Evolutionary conservation across 2,888 invertebrate genomes (phyloP).

Genomic region (Rhamnusium bicolor): DNA sequence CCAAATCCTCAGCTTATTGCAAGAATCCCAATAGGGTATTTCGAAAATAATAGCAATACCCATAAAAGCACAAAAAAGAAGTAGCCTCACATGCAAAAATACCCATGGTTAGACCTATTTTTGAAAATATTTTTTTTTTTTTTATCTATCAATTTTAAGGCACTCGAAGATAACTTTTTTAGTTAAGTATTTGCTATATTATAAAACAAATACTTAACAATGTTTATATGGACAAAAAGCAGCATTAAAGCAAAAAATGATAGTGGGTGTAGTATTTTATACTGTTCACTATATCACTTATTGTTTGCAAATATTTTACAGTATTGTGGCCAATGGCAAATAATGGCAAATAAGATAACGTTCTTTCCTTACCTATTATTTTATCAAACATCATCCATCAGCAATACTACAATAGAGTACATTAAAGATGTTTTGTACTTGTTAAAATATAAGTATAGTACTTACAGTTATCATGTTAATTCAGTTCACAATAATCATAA

Average conservation of each 20-base stretch:
- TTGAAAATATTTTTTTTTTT: background rate
- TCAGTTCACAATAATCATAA: too few relatives aligned
- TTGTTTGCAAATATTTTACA: too few relatives aligned
- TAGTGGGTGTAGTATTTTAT: background rate
- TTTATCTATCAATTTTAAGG: background rate
- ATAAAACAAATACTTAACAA: background rate
- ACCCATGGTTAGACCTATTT: conserved; percentile 1
- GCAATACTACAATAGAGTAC: too few relatives aligned
- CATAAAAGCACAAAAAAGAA: conserved; percentile 24
- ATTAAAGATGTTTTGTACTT: too few relatives aligned
- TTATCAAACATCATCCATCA: too few relatives aligned
- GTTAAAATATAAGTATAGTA: too few relatives aligned
- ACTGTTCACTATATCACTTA: too few relatives aligned
- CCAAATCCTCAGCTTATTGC: background rate
- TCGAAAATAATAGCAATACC: background rate
- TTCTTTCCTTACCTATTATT: too few relatives aligned
- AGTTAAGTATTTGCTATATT: background rate
- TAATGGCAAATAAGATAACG: too few relatives aligned
- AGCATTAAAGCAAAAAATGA: background rate
- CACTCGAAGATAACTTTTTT: background rate
- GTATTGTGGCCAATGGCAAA: too few relatives aligned
- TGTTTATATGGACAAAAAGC: background rate
- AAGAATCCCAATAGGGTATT: background rate
- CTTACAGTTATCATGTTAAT: too few relatives aligned
- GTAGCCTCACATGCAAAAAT: conserved; percentile 26